Evolutionary conservation across 2,888 invertebrate species (phyloP), one percentile per base, ranked within the genome.

Genomic region (Pristionchus maxplancki): DNA sequence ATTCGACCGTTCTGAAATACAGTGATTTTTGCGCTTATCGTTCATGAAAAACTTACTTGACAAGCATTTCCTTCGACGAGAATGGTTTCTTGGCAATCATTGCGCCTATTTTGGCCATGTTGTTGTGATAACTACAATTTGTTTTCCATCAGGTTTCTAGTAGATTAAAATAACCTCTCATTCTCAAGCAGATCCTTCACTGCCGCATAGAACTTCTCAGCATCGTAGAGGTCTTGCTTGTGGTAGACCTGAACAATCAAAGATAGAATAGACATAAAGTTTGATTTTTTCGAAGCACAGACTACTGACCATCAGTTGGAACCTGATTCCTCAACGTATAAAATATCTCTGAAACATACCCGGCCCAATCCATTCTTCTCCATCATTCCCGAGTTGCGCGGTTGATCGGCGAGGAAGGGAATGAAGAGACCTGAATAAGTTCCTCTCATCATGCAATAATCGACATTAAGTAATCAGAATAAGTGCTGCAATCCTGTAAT

Each of bases 361-460:
- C 53, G 53, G 6, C 82, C 82, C 1, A 53, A 9, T 24, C 82
- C 82, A 37, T 82, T 82, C 34, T 34, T 20, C 82, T 82, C 82
- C 82, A 82, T 82, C 82, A 82, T 82, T 31, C 50, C 50, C 34
- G 82, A 40, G 9, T 82, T 82, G 50, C 82, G 50, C 31, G 53
- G 53, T 53, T 82, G 82, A 34, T 82, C 82, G 20, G 53, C 82
- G 24, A 53, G 44, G 53, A 82, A 58, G 1, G 82, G 82, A 53
- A 82, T 82, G 53, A 53, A 82, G 50, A 82, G 53, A 9, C 78
- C 78, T 78, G 34, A 48, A 28, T 0, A n/a, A 9, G 28, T 17
- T 58, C n/a, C 15, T 58, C 15, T 78, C 40, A n/a, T 44, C 1
- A 1, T 37, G 44, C 8, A 44, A 44, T 44, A 44, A 44, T n/a